phyloP scores from a whole-genome alignment of 2,888 invertebrate species.

The Diarsia mendica region DNA sequence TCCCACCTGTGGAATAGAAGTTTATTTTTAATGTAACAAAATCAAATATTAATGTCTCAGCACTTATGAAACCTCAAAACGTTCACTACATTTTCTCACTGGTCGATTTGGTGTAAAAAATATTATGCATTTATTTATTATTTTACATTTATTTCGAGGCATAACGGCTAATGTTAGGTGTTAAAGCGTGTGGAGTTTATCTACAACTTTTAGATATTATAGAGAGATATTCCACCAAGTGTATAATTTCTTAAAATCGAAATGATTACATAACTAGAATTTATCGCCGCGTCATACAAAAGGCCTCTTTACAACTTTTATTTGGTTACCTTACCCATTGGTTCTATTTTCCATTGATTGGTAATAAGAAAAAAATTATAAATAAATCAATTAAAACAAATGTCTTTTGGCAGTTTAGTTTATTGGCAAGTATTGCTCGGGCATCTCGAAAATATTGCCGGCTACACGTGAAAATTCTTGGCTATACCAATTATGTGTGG shows the following conservation, averaged over 20 bases:
- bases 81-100: neutral
- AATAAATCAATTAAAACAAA: too few relatives aligned
- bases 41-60: neutral
- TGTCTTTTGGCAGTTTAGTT: neutral
- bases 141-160: neutral
- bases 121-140: neutral
- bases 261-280: constrained; percentile 27
- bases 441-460: too few relatives aligned
- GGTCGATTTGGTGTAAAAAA: neutral
- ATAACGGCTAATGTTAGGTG: constrained; percentile 15
- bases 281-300: constrained; percentile 32
- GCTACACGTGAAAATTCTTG: too few relatives aligned
- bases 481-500: too few relatives aligned
- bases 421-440: too few relatives aligned
- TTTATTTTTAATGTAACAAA: neutral
- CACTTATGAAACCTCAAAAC: neutral
- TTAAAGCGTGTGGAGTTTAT: constrained; percentile 20
- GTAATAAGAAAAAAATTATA: neutral
- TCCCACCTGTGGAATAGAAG: too few relatives aligned
- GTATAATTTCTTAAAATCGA: constrained; percentile 29
- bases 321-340: constrained; percentile 20
- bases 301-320: constrained; percentile 26
- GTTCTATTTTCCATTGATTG: constrained; percentile 8
- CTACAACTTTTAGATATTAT: constrained; percentile 7
- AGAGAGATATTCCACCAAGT: constrained; percentile 12